Evolutionary conservation across 2,113 vertebrate species (phyloP), one percentile per base, ranked within the genome.

Genomic region (Hemichromis elongatus): DNA sequence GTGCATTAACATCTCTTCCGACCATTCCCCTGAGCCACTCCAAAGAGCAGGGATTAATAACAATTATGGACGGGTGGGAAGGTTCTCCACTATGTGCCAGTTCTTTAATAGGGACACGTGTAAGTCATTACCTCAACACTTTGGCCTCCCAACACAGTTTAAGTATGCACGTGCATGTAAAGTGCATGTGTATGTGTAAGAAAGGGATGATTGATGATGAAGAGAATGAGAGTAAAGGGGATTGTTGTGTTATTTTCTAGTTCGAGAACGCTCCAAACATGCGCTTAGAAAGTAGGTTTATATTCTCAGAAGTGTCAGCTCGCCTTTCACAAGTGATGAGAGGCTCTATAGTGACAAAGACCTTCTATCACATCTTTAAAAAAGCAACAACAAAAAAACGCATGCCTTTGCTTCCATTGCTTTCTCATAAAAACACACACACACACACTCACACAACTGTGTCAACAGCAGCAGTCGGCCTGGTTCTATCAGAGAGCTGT

Each of bases 121-220:
- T 96, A 96, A 95, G 92, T 92, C 92, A 95, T 96, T 96, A 96
- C 89, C 89, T 93, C 91, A 92, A 95, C 95, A 95, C 92, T 94
- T 90, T 89, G 92, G 82, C 89, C 88, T 93, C 89, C 83, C 28
- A 87, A 52, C 85, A 78, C 88, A 57, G 55, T 93, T 92, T 91
- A 90, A 94, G 59, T 86, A 86, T 85, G 68, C 7, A 52, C 66
- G 95, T 89, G 90, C 86, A 89, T 92, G 84, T 73, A 30, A 28
- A 50, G 68, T 73, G 45, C n/a, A n/a, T 55, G 88, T 77, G 35
- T 50, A 59, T 75, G 45, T 86, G 93, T 93, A 93, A 86, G 52
- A 50, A 42, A 42, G 56, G 86, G 78, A 88, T 93, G 93, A 93
- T 93, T 93, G 92, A 93, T 93, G 92, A 90, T 89, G 83, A 86